A percentile compares a stretch with the other conserved stretches of the same genome.
phyloP scores from a whole-genome alignment of 1,140 invertebrate genomes.

The Rhizoglyphus robini region DNA sequence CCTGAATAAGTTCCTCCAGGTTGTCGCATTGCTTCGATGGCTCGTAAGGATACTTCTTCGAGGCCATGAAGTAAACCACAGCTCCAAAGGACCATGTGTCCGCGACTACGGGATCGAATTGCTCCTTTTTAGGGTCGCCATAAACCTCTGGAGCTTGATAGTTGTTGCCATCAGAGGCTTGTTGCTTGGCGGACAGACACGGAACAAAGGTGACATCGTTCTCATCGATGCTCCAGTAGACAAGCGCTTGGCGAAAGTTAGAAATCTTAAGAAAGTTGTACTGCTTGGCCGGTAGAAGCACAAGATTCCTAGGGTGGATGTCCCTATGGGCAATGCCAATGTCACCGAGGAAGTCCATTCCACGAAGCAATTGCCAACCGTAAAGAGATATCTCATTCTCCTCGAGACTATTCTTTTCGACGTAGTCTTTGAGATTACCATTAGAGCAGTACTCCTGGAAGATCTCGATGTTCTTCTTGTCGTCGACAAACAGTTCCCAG shows the following conservation, averaged over 20 bases:
- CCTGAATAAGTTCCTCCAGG: background rate
- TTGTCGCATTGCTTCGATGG: background rate
- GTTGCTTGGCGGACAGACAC: background rate
- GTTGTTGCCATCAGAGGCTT: background rate
- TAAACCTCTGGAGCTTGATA: conserved; percentile 17
- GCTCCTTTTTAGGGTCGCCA: conserved; percentile 7
- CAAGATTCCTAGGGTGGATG: background rate
- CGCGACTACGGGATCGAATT: conserved; percentile 15
- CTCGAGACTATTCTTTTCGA: background rate
- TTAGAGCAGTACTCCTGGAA: background rate
- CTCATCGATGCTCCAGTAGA: conserved; percentile 1
- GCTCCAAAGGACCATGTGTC: conserved; percentile 17
- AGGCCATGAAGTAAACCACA: background rate
- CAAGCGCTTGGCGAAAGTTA: background rate
- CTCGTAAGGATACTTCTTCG: conserved; percentile 14
- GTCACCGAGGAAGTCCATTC: conserved; percentile 8
- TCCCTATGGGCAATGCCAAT: background rate
- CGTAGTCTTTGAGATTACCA: background rate
- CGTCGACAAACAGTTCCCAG: background rate
- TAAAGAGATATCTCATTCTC: background rate
- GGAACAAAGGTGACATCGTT: background rate
- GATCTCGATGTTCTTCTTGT: background rate
- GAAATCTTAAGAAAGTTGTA: background rate
- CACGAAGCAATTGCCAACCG: background rate
- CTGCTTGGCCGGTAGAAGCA: background rate